Conservation (phyloP, 2,888 invertebrate genomes). For the Ectemnius lituratus region DNA sequence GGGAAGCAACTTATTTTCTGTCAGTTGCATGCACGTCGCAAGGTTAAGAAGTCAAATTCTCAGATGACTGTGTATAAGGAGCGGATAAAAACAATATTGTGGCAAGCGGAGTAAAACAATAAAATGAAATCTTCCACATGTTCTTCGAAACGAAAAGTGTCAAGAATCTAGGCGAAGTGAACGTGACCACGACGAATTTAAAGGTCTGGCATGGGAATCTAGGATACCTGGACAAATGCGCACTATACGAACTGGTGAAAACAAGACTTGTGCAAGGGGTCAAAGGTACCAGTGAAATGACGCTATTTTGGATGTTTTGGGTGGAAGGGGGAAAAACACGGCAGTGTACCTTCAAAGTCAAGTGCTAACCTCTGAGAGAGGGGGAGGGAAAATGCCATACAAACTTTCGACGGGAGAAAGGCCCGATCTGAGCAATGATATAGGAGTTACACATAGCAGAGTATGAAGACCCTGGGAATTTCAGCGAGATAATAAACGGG, state of each 20-base stretch:
- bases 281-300: not conserved
- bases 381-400: constrained; percentile 2
- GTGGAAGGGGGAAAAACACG: constrained; percentile 15
- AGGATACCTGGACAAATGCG: not conserved
- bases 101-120: constrained; percentile 44
- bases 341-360: constrained; percentile 13
- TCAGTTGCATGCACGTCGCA: constrained; percentile 52
- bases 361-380: not conserved
- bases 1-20: constrained; percentile 61
- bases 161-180: constrained; percentile 10
- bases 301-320: constrained; percentile 10
- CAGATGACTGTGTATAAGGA: not conserved
- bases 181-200: constrained; percentile 30
- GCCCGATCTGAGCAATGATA: not conserved
- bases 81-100: constrained; percentile 27
- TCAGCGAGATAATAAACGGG: not conserved
- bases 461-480: not conserved
- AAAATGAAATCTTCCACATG: constrained; percentile 48
- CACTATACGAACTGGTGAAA: not conserved
- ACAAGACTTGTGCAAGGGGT: not conserved
- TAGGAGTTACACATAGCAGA: not conserved
- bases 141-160: too few relatives aligned
- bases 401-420: constrained; percentile 10
- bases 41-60: constrained; percentile 11
- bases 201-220: constrained; percentile 22